phyloP scores from a whole-genome alignment of 2,888 invertebrate genomes.

The Plagodis dolabraria region DNA sequence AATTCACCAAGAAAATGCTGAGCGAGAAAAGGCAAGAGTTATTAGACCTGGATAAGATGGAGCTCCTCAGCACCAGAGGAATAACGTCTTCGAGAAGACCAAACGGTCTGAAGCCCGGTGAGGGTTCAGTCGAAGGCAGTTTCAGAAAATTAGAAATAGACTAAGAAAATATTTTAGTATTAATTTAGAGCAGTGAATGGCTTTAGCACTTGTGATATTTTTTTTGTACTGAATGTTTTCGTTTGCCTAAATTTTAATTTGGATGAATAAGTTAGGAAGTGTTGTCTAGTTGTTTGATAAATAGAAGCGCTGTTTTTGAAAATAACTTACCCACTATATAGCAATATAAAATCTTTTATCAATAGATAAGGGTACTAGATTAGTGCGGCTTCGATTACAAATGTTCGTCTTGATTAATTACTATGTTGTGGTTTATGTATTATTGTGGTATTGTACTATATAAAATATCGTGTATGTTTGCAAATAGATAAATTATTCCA shows the following conservation, averaged over 20 bases:
- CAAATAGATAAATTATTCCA: too few species aligned
- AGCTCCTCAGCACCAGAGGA: conserved; percentile 87
- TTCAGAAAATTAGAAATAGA: conserved; percentile 89
- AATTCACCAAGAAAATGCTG: conserved; percentile 87
- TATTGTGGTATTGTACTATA: too few species aligned
- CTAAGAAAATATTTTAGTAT: conserved; percentile 49
- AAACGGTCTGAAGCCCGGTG: conserved; percentile 57
- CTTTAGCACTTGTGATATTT: conserved; percentile 10
- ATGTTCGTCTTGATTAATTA: too few species aligned
- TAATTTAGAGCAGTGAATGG: not conserved
- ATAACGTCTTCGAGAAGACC: conserved; percentile 62
- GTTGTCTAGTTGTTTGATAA: too few species aligned
- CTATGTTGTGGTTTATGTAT: too few species aligned
- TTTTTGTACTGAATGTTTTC: conserved; percentile 9
- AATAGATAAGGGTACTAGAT: too few species aligned
- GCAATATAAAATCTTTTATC: too few species aligned
- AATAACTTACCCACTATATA: too few species aligned
- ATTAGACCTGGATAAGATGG: conserved; percentile 86
- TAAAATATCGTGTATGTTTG: too few species aligned
- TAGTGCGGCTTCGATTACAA: too few species aligned
- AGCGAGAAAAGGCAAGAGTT: conserved; percentile 84
- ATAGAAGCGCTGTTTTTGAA: too few species aligned
- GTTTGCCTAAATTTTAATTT: too few species aligned
- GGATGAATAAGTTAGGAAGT: not conserved
- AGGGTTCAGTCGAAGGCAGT: conserved; percentile 82